phyloP scores from a whole-genome alignment of 2,113 vertebrate genomes.

The Parotia lawesii region DNA sequence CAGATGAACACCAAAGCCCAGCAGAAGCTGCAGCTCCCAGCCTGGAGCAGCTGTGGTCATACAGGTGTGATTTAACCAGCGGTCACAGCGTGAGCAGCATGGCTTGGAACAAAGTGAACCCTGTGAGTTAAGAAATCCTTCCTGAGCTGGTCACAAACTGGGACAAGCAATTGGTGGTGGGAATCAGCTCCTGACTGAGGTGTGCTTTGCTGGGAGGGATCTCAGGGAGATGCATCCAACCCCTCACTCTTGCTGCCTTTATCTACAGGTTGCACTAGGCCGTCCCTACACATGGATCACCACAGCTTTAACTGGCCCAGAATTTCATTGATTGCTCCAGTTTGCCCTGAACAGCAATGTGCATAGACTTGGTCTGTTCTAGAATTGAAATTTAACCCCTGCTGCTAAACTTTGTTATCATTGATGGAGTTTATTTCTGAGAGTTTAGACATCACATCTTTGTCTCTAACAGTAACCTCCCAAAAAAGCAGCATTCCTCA shows the following conservation, averaged over 20 bases:
- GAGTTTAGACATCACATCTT: background rate
- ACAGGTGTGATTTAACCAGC: slow-evolving; percentile 77
- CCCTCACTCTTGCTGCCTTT: background rate
- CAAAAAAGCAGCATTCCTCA: background rate
- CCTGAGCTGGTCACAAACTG: background rate
- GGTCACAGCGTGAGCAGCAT: slow-evolving; percentile 80
- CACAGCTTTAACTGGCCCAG: background rate
- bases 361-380: background rate
- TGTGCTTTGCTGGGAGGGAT: background rate
- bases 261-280: background rate
- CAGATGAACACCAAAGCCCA: background rate
- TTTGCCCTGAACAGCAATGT: background rate
- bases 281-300: background rate
- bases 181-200: background rate
- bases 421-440: background rate
- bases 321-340: background rate
- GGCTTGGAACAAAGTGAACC: slow-evolving; percentile 85
- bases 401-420: background rate
- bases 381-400: background rate
- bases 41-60: slow-evolving; percentile 82
- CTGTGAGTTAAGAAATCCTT: slow-evolving; percentile 63
- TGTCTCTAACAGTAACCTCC: background rate
- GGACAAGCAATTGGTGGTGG: background rate
- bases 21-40: slow-evolving; percentile 51
- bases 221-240: background rate